These are phyloP conservation scores for Drymonia ruficornis DNA, from an alignment of 2,888 invertebrate species.

Conservation along the genomic window DNA sequence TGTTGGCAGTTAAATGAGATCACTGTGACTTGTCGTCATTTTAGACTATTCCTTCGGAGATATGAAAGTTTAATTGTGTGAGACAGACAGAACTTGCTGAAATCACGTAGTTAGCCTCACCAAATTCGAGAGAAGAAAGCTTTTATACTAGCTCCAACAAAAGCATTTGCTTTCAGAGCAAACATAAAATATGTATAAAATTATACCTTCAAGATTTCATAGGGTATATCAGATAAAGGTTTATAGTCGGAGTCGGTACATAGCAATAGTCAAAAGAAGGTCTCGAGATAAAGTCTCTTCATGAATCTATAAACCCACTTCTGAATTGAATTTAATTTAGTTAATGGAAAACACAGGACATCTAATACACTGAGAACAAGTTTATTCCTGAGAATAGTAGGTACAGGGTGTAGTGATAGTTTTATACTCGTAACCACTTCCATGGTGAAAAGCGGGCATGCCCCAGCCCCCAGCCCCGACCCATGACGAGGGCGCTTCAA, in stretches of 20 bases:
- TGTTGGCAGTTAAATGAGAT: not conserved
- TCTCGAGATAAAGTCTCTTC: constrained; percentile 43
- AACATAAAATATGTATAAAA: not conserved
- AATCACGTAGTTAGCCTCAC: not conserved
- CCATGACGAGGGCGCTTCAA: constrained; percentile 71
- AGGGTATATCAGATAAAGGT: constrained; percentile 11
- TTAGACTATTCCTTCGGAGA: constrained; percentile 7
- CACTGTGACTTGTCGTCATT: constrained; percentile 12
- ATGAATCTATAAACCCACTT: constrained; percentile 47
- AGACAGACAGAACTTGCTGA: not conserved
- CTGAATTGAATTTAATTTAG: constrained; percentile 56
- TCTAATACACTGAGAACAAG: constrained; percentile 26
- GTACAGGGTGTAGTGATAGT: constrained; percentile 38
- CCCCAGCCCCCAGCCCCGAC: constrained; percentile 33
- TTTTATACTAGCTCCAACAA: not conserved
- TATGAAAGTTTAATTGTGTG: not conserved
- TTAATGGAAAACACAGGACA: constrained; percentile 53
- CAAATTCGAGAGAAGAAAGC: not conserved
- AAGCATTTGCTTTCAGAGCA: not conserved
- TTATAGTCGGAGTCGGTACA: constrained; percentile 17
- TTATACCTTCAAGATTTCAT: constrained; percentile 7
- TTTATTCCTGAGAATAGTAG: constrained; percentile 29
- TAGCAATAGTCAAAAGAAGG: constrained; percentile 23
- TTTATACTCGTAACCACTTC: constrained; percentile 46
- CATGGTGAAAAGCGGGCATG: constrained; percentile 33